Base-by-base conservation (phyloP, 1,140 invertebrate species). In the Hylyphantes graminicola region DNA sequence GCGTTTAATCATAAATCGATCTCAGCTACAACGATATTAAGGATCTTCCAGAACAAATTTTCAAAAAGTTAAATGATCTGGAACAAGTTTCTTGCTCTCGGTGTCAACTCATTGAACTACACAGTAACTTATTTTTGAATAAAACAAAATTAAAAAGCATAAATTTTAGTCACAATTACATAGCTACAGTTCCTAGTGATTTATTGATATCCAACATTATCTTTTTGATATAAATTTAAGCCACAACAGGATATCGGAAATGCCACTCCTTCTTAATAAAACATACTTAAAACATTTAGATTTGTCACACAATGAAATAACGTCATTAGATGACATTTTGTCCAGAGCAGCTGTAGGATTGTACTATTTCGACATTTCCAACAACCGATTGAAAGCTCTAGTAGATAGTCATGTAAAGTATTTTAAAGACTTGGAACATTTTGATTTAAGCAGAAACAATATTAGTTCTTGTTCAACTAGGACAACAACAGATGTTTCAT, bases 371-470 rank as follows among this genome's bases (percentile, higher is more conserved):
- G 54, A 77, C 48, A 3, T 85, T 15, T 76, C 64, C 54, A 10
- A 21, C 15, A 85, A 85, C 50, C 51, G 70, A 48, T 17, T 85
- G 3, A 13, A 68, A n/a, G 13, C 10, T 2, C 61, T 85, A 6
- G 53, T 15, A 11, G 82, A 85, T 53, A 17, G 61, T 53, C 54
- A 77, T 13, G 48, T 85, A 12, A 70, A 17, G 5, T n/a, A 70
- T 53, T 70, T 70, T 15, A 0, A 4, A 11, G 61, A 76, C 7
- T n/a, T 85, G 2, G 73, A 67, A 54, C 6, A 54, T 11, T 59
- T 85, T 15, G 64, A 76, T 55, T 59, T 85, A 8, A 54, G 19
- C 9, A 53, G 61, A 13, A 85, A 85, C 48, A 13, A 61, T 17
- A 77, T 85, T 11, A 21, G 12, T 51, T 11, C 12, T 9, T 15